Percentiles rank a stretch among this genome's conserved stretches.
Conservation (phyloP, 2,797 vertebrate species). For the Novumbra hubbsi region DNA sequence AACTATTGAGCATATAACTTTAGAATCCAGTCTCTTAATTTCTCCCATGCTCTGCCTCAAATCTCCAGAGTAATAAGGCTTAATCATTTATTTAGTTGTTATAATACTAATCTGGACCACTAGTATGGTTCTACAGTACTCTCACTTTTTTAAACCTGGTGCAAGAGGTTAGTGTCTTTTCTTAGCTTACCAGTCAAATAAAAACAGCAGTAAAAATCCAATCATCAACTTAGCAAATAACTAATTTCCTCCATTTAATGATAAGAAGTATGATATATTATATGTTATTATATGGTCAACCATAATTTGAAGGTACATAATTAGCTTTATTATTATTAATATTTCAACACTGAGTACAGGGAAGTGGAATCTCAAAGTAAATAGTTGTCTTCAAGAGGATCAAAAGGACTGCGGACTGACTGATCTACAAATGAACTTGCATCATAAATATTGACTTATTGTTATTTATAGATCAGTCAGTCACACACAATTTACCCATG, state of each 20-base stretch:
- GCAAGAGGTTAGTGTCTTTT: not conserved
- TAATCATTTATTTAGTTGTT: slow-evolving; percentile 8
- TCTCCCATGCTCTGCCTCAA: slow-evolving; percentile 16
- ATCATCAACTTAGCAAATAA: slow-evolving; percentile 8
- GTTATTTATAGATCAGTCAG: no score
- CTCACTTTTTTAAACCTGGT: not conserved
- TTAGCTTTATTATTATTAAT: not conserved
- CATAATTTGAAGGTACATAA: not conserved
- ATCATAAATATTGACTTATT: no score
- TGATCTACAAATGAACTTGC: no score
- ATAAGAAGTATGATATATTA: not conserved
- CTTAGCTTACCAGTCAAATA: not conserved
- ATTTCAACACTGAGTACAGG: not conserved
- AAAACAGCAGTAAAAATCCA: slow-evolving; percentile 8
- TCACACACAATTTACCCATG: no score
- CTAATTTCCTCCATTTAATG: not conserved
- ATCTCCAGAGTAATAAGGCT: slow-evolving; percentile 51
- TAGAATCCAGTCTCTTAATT: slow-evolving; percentile 41
- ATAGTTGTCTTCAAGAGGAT: not conserved
- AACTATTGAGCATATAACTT: slow-evolving; percentile 42
- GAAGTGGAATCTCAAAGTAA: not conserved
- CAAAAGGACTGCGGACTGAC: no score
- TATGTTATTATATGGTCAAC: not conserved
- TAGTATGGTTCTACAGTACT: not conserved
- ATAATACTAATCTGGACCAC: not conserved